Base-by-base conservation (phyloP, 2,888 invertebrate genomes). In the Ormyrus labotus region DNA sequence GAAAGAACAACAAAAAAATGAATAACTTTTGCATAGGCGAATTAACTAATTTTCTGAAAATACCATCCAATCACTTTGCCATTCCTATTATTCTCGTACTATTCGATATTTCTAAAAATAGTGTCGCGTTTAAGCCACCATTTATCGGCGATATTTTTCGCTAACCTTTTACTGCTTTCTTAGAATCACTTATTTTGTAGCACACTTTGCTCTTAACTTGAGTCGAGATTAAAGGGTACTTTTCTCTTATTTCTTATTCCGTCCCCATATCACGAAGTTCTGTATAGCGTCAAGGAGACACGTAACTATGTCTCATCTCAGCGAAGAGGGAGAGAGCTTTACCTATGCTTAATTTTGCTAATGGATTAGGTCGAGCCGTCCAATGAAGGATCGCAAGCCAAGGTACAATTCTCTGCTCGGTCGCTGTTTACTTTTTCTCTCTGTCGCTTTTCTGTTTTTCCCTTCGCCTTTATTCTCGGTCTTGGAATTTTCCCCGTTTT, bases 331-430 rank as follows among this genome's bases (percentile, higher is more conserved):
- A 34, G 57, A 13, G 60, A 53, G 64, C 57, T 58, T 70, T 77
- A 48, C 74, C 58, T 60, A 51, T 64, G 84, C 83, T 86, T 87
- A 87, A 88, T 87, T 87, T 87, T 84, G 84, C 83, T 88, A 87
- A 87, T 88, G 87, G 87, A 88, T 87, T 86, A 85, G 80, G 83
- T 69, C 70, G 65, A 58, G 79, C 80, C 77, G 76, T 83, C 84
- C 84, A 71, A 74, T 58, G 55, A 51, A 10, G 55, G 48, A 76
- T 76, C 68, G 13, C 55, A 55, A 19, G 19, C 19, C 19, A 19
- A 19, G 19, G 19, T 19, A 19, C 19, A 19, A 19, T 19, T 19
- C 19, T 19, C 19, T 19, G 19, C 19, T 45, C 68, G 2, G 45
- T 9, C 58, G 57, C 45, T 70, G 69, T 48, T 70, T 58, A 58